Evolutionary conservation across 2,888 invertebrate genomes (phyloP), one percentile per base, ranked within the genome.

Genomic region (Automeris io): DNA sequence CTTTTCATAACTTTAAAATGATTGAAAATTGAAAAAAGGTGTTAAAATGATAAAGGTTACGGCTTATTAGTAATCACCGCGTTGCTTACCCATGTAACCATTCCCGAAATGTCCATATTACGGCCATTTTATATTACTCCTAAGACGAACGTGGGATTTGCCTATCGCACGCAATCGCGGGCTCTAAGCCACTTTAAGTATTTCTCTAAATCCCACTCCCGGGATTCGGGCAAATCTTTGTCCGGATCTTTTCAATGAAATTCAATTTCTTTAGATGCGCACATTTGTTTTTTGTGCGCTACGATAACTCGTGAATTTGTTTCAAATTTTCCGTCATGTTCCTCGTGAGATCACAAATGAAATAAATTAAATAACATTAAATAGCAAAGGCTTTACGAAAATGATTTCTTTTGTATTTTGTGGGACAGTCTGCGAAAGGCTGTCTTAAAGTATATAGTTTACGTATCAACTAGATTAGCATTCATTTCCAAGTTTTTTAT

Each of bases 241-340:
- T 66, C 64, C 57, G 70, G 61, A 74, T 78, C 70, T 74, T 66
- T 77, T 71, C 74, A 75, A 71, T 75, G 70, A 71, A 77, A 76
- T 78, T 78, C 77, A 76, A 79, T 80, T 78, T 76, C 60, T 58
- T 63, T 61, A 49, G 65, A 68, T 66, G 61, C 55, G 63, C 58
- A 57, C 66, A 65, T 70, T 70, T 65, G 55, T 63, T 67, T 63
- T 62, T 61, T 51, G 44, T 52, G 33, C 45, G 40, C 47, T 43
- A 43, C 46, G 47, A 51, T 42, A 45, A 43, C 43, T 41, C 50
- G 49, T 48, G 49, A 55, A 56, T 61, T 57, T 56, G 48, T 57
- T 55, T 52, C 37, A 46, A 36, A 49, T 49, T 43, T 54, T 42
- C 52, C 46, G 40, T 40, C 48, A 40, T 39, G 16, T 36, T 19